Evolutionary conservation across 2,888 invertebrate species (phyloP), one percentile per base, ranked within the genome.

Genomic region (Philhelius pedissequus): DNA sequence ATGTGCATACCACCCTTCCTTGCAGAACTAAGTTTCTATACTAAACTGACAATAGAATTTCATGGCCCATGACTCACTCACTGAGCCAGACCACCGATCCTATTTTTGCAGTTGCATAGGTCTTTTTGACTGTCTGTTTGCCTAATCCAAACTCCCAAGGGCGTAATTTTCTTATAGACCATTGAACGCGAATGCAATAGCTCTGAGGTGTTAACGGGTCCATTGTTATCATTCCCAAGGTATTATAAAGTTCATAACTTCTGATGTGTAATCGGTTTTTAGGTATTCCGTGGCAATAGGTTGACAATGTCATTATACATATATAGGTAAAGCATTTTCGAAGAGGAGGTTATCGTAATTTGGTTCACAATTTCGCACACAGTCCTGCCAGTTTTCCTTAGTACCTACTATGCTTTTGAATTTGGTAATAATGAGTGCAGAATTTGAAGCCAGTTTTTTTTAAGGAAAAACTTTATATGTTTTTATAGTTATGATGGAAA

Each of bases 131-230:
- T 68, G 77, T 73, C 77, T 71, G 77, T 68, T 73, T 68, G 25
- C 38, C 71, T 60, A 69, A 69, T 69, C 69, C 62, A 48, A 43
- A 69, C 64, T 69, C 69, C 62, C 78, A 43, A 40, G 73, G 74
- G 74, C 54, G 74, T 79, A 75, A 78, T 83, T 74, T 83, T 74
- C 74, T 83, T 69, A 66, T 74, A 73, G 74, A 56, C 74, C 64
- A 83, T 78, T 83, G 78, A 78, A 68, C 69, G 54, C 45, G 74
- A 70, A 64, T 83, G 79, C 43, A 64, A 83, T 79, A 83, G 79
- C 64, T 83, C 69, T 79, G 69, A 83, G 79, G 83, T 83, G 74
- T 83, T 79, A 78, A 83, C 74, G 50, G 70, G 69, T 78, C 45
- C 74, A 70, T 78, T 74, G 79, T 70, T 79, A 79, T 79, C 74